Percentiles rank a stretch among this genome's conserved stretches.
phyloP scores from a whole-genome alignment of 2,797 vertebrate genomes.

The Hyperoplus immaculatus region DNA sequence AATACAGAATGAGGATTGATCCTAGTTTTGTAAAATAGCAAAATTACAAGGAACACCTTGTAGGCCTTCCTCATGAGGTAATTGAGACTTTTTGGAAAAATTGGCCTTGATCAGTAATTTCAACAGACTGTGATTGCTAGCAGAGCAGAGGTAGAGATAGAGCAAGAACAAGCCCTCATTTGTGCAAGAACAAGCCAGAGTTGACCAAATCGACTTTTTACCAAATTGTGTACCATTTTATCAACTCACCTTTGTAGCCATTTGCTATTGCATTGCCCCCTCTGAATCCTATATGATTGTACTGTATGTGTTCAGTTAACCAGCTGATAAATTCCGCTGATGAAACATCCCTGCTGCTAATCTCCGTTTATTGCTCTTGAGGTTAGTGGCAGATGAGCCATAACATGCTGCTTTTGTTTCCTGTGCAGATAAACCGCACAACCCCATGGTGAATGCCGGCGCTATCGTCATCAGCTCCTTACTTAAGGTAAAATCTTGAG shows the following conservation, averaged over 20 bases:
- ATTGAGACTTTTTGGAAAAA: conserved; percentile 17
- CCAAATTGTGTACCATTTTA: neutral
- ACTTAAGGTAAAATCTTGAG: conserved; percentile 85
- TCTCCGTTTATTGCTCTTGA: conserved; percentile 47
- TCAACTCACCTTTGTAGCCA: conserved; percentile 4
- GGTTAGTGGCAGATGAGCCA: conserved; percentile 31
- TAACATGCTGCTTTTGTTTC: conserved; percentile 48
- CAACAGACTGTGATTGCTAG: neutral
- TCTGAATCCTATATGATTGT: neutral
- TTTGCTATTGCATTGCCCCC: neutral
- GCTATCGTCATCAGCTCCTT: conserved; percentile 93
- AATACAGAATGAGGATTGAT: neutral
- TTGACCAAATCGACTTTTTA: neutral
- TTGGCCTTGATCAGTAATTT: neutral
- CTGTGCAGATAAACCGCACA: conserved; percentile 91
- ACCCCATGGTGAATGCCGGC: conserved; percentile 95
- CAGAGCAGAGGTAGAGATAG: neutral
- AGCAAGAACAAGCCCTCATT: neutral
- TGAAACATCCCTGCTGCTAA: conserved; percentile 29
- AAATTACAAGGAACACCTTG: neutral
- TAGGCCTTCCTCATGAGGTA: neutral
- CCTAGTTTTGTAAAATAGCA: neutral
- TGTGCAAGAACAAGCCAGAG: neutral
- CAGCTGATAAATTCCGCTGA: neutral
- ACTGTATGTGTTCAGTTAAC: conserved; percentile 29